Conservation (phyloP, 2,113 vertebrate species). For the Hymenochirus boettgeri region DNA sequence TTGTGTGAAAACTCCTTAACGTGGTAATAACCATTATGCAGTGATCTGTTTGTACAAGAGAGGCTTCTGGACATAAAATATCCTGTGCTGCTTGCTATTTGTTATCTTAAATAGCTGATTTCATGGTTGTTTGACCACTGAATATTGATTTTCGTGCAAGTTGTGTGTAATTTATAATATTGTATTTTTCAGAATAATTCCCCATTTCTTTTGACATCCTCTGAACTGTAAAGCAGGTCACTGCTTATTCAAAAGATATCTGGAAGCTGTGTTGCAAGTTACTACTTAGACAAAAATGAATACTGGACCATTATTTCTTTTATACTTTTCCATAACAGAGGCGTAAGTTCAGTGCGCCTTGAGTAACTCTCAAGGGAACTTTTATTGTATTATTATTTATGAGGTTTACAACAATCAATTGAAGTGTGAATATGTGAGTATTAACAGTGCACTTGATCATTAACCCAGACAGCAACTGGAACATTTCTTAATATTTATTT, state of each 20-base stretch:
- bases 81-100: neutral
- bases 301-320: conserved; percentile 5
- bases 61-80: conserved; percentile 29
- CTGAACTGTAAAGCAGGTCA: conserved; percentile 27
- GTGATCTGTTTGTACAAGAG: conserved; percentile 4
- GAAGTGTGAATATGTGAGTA: conserved; percentile 23
- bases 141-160: conserved; percentile 35
- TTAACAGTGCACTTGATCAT: conserved; percentile 13
- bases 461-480: too few species aligned
- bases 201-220: conserved; percentile 29
- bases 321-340: neutral
- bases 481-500: too few species aligned
- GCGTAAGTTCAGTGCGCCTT: conserved; percentile 29
- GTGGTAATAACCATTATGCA: conserved; percentile 40
- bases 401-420: conserved; percentile 19
- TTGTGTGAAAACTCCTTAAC: conserved; percentile 41
- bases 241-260: conserved; percentile 11
- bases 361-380: conserved; percentile 16
- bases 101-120: conserved; percentile 19
- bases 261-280: conserved; percentile 15
- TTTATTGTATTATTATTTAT: conserved; percentile 20
- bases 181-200: conserved; percentile 55
- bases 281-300: conserved; percentile 13
- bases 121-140: conserved; percentile 42
- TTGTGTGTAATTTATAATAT: conserved; percentile 43